Base-by-base conservation (phyloP, 2,797 vertebrate species). In the Tangara arthus region DNA sequence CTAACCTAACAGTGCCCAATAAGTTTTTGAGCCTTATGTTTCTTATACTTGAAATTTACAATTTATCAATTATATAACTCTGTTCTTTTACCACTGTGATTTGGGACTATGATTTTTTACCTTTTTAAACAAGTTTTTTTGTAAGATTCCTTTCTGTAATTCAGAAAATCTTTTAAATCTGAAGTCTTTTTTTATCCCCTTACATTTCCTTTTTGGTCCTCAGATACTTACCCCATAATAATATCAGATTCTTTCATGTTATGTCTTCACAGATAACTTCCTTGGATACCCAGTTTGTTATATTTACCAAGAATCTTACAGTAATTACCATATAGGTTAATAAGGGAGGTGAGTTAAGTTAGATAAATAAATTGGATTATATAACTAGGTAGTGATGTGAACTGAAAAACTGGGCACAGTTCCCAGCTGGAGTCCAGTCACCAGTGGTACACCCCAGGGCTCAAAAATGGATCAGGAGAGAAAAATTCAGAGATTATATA, bases 401-500 rank as follows among this genome's bases (percentile, higher is more conserved):
- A 50, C 28, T 39, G 28, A 73, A 68, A 89, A 44, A 8, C 4
- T 39, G 11, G 16, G 8, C 26, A 44, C 11, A n/a, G 84, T 64
- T 28, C 15, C 28, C 55, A 87, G 2, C 20, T 60, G 59, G 15
- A 82, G 14, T 13, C 12, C 1, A 30, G 0, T 22, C 19, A 68
- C 6, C 23, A 61, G 14, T 50, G 30, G 2, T 57, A 23, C 23
- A 57, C 2, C 3, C 6, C 15, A 75, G 11, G 8, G 15, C 5
- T 26, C 0, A 1, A 37, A 68, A 77, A 12, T 10, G 1, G 6
- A n/a, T 75, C 17, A 52, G 63, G 18, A 50, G 1, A 75, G 3
- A 15, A 21, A 72, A 72, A 28, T 70, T 84, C 53, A 82, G 5
- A 75, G 47, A 50, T 46, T 9, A 63, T 30, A 32, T 1, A 70